Conservation (phyloP, 2,113 vertebrate species). For the Rhinichthys klamathensis region DNA sequence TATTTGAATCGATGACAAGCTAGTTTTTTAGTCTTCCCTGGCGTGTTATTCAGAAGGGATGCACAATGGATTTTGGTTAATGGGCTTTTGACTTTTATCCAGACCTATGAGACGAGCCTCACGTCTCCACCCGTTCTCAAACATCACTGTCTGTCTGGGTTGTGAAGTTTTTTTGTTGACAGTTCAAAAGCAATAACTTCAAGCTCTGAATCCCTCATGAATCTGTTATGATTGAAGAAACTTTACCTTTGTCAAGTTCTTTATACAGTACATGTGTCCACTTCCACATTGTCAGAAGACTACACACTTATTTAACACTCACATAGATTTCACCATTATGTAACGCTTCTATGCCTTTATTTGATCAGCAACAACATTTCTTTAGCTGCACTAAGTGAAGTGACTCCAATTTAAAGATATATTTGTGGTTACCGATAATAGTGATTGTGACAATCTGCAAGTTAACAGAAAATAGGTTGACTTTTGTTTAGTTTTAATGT, state of each 20-base stretch:
- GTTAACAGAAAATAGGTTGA: no score
- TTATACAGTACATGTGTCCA: neutral
- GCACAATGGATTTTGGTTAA: neutral
- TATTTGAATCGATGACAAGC: conserved; percentile 12
- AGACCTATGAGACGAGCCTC: neutral
- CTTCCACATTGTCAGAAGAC: neutral
- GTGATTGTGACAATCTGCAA: no score
- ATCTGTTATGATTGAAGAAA: neutral
- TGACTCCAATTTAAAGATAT: no score
- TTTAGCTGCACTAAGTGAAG: no score
- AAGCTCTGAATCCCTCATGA: neutral
- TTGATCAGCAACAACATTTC: no score
- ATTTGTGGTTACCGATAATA: no score
- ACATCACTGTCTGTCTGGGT: neutral
- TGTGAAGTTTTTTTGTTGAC: neutral
- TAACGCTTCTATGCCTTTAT: no score
- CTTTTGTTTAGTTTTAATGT: no score
- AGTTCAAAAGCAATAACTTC: neutral
- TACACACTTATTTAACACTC: neutral
- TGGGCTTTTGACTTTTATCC: conserved; percentile 25
- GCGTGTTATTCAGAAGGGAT: neutral
- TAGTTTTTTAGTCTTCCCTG: neutral
- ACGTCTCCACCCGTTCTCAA: neutral
- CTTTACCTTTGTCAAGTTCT: neutral
- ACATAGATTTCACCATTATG: neutral